Conservation (phyloP, 2,113 vertebrate species). For the Gobiocypris rarus region DNA sequence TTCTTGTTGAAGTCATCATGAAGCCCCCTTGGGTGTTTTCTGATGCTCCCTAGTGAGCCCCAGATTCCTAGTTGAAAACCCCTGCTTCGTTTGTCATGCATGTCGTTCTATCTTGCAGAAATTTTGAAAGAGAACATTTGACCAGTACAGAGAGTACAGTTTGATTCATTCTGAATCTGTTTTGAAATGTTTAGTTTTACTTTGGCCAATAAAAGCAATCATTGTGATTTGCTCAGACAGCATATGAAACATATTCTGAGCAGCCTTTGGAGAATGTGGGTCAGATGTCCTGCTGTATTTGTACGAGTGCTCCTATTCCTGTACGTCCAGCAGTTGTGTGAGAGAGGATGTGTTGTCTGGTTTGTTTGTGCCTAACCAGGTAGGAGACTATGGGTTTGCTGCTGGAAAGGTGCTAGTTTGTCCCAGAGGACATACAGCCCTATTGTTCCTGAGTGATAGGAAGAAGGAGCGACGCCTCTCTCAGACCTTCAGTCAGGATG, state of each 20-base stretch:
- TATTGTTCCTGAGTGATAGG: slow-evolving; percentile 58
- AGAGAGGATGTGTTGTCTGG: slow-evolving; percentile 3
- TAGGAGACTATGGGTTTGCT: slow-evolving; percentile 27
- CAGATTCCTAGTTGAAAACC: too few species aligned
- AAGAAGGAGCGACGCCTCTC: slow-evolving; percentile 47
- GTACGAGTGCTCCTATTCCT: not conserved
- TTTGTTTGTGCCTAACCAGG: slow-evolving; percentile 25
- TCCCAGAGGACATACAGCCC: slow-evolving; percentile 30
- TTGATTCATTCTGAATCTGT: not conserved
- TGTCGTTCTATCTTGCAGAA: not conserved
- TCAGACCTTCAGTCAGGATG: slow-evolving; percentile 53
- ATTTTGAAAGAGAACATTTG: not conserved
- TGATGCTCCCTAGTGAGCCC: not conserved
- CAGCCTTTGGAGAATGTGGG: not conserved
- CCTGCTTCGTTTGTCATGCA: too few species aligned
- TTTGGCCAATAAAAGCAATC: not conserved
- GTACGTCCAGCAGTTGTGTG: not conserved
- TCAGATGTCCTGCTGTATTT: not conserved
- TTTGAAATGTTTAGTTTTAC: not conserved
- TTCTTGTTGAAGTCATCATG: not conserved
- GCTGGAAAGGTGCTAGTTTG: slow-evolving; percentile 33
- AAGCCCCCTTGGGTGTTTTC: not conserved
- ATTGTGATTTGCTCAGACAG: not conserved
- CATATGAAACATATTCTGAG: not conserved
- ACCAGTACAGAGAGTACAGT: not conserved